These are phyloP conservation scores for Chrosomus eos DNA, from an alignment of 2,797 vertebrate species.

Conservation along the genomic window DNA sequence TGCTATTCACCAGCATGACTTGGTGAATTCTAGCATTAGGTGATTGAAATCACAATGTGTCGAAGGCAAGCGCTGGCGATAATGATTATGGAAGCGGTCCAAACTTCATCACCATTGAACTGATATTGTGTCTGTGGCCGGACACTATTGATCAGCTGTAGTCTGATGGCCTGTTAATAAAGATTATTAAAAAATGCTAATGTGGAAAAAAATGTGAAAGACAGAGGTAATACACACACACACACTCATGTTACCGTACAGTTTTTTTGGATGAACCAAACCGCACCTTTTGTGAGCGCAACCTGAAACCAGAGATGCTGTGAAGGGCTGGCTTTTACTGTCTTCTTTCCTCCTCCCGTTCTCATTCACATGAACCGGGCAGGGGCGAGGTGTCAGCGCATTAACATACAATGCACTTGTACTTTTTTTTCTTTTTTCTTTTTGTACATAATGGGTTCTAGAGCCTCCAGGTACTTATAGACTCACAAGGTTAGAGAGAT, in stretches of 20 bases:
- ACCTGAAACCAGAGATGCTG: conserved; percentile 81
- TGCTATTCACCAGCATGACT: background rate
- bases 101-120: background rate
- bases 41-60: background rate
- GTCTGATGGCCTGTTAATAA: background rate
- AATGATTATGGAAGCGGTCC: conserved; percentile 20
- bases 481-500: conserved; percentile 72
- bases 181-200: too few species aligned
- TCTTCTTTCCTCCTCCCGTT: conserved; percentile 60
- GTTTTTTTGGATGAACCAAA: conserved; percentile 68
- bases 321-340: conserved; percentile 75
- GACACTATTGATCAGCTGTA: background rate
- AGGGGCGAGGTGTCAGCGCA: conserved; percentile 71
- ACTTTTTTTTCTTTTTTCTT: conserved; percentile 67
- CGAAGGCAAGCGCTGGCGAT: background rate
- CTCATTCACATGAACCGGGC: conserved; percentile 58
- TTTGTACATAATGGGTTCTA: conserved; percentile 69
- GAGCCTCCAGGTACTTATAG: conserved; percentile 73
- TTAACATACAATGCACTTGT: conserved; percentile 73
- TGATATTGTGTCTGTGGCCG: background rate
- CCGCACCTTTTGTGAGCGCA: conserved; percentile 71
- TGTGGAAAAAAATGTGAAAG: background rate
- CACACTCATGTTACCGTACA: conserved; percentile 56
- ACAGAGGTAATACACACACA: conserved; percentile 27
- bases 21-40: background rate